Evolutionary conservation across 2,888 invertebrate genomes (phyloP).

Genomic region (Rhagonycha fulva): DNA sequence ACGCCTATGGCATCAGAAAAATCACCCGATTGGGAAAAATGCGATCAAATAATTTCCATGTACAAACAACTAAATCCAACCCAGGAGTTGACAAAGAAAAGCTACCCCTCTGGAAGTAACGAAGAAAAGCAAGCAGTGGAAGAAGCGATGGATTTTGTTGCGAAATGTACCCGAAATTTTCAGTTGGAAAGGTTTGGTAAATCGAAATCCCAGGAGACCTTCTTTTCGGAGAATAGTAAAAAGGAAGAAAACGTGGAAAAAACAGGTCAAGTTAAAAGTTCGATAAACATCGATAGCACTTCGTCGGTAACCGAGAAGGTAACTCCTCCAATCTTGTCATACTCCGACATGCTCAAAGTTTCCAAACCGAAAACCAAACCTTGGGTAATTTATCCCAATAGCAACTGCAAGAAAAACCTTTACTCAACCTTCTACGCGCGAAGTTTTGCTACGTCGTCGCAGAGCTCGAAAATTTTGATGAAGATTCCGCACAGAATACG

Average conservation of each 20-base stretch:
- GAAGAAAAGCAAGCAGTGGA: constrained; percentile 8
- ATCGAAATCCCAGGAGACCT: background rate
- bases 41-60: constrained; percentile 5
- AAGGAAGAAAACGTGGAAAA: background rate
- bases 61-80: constrained; percentile 5
- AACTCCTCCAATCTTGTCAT: constrained; percentile 25
- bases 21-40: constrained; percentile 3
- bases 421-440: background rate
- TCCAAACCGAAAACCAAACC: background rate
- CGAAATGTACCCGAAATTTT: background rate
- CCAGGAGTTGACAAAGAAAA: background rate
- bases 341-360: constrained; percentile 22
- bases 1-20: background rate
- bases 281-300: background rate
- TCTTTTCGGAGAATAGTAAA: background rate
- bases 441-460: background rate
- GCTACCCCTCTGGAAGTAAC: background rate
- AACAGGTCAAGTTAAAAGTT: background rate
- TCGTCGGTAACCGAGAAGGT: background rate
- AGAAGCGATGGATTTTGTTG: background rate
- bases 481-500: background rate
- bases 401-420: background rate
- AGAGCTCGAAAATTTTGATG: background rate
- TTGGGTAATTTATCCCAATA: background rate
- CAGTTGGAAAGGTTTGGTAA: background rate